Conservation (phyloP, 2,797 vertebrate species). For the Cetoscarus ocellatus region DNA sequence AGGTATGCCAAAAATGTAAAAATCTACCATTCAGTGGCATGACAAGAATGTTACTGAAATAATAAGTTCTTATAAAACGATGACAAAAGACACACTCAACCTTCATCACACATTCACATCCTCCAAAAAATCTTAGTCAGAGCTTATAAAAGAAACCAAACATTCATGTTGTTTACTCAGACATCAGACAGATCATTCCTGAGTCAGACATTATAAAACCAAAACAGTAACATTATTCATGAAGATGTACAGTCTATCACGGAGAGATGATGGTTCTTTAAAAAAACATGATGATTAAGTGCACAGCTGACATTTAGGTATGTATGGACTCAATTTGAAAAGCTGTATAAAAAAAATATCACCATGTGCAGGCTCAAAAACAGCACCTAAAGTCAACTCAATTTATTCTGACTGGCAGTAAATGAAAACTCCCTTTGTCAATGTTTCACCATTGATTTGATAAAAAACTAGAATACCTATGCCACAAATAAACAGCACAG, state of each 20-base stretch:
- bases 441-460: no score
- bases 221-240: background rate
- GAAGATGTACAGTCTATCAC: background rate
- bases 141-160: background rate
- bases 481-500: no score
- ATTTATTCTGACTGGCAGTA: no score
- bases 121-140: slow-evolving; percentile 1
- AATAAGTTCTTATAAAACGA: background rate
- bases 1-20: no score
- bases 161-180: background rate
- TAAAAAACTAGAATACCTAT: no score
- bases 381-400: no score
- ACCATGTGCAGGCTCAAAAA: no score
- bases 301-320: background rate
- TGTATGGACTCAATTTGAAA: background rate
- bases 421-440: no score
- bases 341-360: no score
- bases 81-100: background rate
- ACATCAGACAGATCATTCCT: background rate
- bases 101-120: background rate
- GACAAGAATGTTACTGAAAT: no score
- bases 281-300: background rate
- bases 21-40: no score
- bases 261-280: background rate
- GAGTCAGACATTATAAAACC: background rate